Conservation (phyloP, 2,888 invertebrate species). For the Drosophila aldrichi region DNA sequence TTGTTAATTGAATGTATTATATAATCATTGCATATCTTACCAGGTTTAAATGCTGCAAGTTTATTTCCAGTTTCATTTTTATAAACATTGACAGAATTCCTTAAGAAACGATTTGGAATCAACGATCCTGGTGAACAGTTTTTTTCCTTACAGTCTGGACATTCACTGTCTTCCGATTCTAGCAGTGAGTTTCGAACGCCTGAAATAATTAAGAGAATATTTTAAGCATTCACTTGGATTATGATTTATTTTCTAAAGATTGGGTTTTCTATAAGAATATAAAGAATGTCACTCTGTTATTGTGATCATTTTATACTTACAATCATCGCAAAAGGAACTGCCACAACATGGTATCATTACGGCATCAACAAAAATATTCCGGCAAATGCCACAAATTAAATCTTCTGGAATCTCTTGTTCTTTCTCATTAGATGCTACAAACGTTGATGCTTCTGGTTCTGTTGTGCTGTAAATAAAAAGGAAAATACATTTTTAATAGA, state of each 20-base stretch:
- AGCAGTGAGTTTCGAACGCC: slow-evolving; percentile 94
- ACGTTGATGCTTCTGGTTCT: slow-evolving; percentile 63
- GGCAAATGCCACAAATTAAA: slow-evolving; percentile 95
- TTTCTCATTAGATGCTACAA: slow-evolving; percentile 65
- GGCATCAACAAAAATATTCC: slow-evolving; percentile 96
- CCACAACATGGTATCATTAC: slow-evolving; percentile 99
- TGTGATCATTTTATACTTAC: slow-evolving; percentile 87
- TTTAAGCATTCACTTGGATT: too few relatives aligned
- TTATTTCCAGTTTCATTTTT: slow-evolving; percentile 96
- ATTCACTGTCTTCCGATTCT: slow-evolving; percentile 97
- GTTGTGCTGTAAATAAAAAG: slow-evolving; percentile 41
- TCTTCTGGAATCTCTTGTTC: slow-evolving; percentile 95
- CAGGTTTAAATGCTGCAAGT: slow-evolving; percentile 57
- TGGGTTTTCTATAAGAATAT: too few relatives aligned
- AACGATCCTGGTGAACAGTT: slow-evolving; percentile 96
- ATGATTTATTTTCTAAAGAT: too few relatives aligned
- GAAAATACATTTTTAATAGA: not conserved
- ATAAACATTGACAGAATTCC: slow-evolving; percentile 95
- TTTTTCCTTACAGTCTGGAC: slow-evolving; percentile 96
- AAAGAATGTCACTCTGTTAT: too few relatives aligned
- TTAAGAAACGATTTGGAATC: slow-evolving; percentile 95
- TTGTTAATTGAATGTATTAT: not conserved
- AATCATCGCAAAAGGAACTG: slow-evolving; percentile 99
- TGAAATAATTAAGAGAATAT: slow-evolving; percentile 79
- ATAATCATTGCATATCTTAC: slow-evolving; percentile 39